Conservation (phyloP, 2,797 vertebrate species). For the Periparus ater region DNA sequence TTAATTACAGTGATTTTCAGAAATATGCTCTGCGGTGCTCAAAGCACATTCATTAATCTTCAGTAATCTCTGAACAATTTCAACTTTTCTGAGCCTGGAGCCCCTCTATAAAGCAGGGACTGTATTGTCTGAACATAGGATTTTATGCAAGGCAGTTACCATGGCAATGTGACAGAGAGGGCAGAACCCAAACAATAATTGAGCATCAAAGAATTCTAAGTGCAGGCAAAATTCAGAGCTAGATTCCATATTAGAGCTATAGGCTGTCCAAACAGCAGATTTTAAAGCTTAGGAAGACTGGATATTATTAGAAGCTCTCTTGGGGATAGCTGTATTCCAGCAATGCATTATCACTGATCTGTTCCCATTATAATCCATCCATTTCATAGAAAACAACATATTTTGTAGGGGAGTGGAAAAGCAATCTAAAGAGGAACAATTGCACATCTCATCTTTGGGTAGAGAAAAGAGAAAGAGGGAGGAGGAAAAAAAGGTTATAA, state of each 20-base stretch:
- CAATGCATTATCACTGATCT: constrained; percentile 58
- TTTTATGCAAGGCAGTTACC: constrained; percentile 52
- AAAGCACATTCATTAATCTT: constrained; percentile 54
- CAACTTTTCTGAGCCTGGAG: constrained; percentile 45
- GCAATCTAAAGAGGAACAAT: constrained; percentile 31
- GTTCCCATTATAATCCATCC: constrained; percentile 45
- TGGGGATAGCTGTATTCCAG: constrained; percentile 38
- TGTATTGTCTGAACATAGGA: neutral
- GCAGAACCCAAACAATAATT: constrained; percentile 43
- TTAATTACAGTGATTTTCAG: constrained; percentile 37
- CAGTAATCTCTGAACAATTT: constrained; percentile 51
- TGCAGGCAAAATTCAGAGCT: constrained; percentile 23
- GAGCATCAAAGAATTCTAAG: constrained; percentile 36
- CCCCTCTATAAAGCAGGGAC: neutral
- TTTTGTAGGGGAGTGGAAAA: constrained; percentile 43
- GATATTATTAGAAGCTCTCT: constrained; percentile 47
- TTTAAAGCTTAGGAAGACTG: constrained; percentile 42
- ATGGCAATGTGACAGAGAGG: neutral
- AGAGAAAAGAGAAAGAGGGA: constrained; percentile 5
- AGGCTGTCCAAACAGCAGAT: constrained; percentile 8
- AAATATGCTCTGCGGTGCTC: neutral
- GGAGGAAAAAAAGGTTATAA: neutral
- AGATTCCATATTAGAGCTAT: constrained; percentile 10
- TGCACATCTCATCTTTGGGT: neutral
- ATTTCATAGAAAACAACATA: constrained; percentile 29